These are phyloP conservation scores for Cremastobaeus sp. DNA, from an alignment of 2,888 invertebrate genomes.

Conservation along the genomic window DNA sequence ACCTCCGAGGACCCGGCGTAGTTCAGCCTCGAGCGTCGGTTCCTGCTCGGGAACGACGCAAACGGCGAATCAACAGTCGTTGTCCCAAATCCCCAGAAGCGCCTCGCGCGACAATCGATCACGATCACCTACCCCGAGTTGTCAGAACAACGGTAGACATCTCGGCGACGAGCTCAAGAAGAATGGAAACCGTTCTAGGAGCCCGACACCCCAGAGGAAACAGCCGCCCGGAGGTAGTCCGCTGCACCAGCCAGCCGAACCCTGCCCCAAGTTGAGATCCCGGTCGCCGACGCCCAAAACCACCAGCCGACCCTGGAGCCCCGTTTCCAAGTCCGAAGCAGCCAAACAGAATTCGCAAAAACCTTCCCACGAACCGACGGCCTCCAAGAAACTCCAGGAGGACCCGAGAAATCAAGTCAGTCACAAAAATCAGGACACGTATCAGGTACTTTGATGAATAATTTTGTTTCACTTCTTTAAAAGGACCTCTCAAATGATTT, in stretches of 20 bases:
- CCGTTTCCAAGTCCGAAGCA: slow-evolving; percentile 66
- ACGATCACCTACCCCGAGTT: slow-evolving; percentile 79
- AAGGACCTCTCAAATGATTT: too few relatives aligned
- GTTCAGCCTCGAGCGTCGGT: slow-evolving; percentile 79
- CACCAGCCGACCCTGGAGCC: slow-evolving; percentile 69
- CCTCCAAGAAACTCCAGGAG: neutral
- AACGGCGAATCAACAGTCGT: slow-evolving; percentile 65
- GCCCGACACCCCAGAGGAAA: slow-evolving; percentile 80
- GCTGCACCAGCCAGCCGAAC: slow-evolving; percentile 66
- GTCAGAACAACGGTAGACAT: slow-evolving; percentile 60
- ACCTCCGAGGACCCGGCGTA: slow-evolving; percentile 79
- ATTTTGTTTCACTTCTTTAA: neutral
- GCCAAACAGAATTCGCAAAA: slow-evolving; percentile 43
- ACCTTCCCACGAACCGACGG: slow-evolving; percentile 48
- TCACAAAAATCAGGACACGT: too few relatives aligned
- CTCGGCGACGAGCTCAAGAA: slow-evolving; percentile 66
- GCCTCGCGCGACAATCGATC: slow-evolving; percentile 76
- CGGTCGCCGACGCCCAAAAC: slow-evolving; percentile 78
- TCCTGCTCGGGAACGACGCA: slow-evolving; percentile 74
- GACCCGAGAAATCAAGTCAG: too few relatives aligned
- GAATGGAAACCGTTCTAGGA: slow-evolving; percentile 78
- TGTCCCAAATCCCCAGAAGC: slow-evolving; percentile 77
- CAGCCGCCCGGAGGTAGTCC: slow-evolving; percentile 76
- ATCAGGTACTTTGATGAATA: neutral
- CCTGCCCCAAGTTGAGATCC: slow-evolving; percentile 70